phyloP scores from a whole-genome alignment of 2,113 vertebrate species.

The Nematolebias whitei region DNA sequence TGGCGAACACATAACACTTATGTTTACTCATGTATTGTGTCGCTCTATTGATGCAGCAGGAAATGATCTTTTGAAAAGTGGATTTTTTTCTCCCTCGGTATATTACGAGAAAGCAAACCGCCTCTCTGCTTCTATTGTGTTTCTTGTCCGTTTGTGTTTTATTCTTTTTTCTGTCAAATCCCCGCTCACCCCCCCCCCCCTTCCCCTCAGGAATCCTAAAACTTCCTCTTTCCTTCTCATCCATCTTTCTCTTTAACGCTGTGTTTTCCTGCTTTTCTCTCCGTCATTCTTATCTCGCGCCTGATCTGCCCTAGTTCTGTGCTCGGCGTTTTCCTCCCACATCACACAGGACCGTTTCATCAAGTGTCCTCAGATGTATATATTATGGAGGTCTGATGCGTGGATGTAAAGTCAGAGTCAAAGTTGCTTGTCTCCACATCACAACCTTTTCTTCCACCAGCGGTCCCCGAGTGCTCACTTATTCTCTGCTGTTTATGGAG shows the following conservation, averaged over 20 bases:
- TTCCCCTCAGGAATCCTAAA: constrained; percentile 51
- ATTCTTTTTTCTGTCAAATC: constrained; percentile 52
- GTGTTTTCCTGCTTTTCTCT: constrained; percentile 10
- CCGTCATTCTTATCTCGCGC: constrained; percentile 33
- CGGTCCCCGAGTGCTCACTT: constrained; percentile 46
- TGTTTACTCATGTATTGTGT: constrained; percentile 26
- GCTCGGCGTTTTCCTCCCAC: constrained; percentile 15
- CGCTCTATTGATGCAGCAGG: constrained; percentile 20
- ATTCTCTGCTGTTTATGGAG: constrained; percentile 66
- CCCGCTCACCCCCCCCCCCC: constrained; percentile 27
- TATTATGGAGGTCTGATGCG: constrained; percentile 43
- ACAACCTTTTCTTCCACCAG: constrained; percentile 34
- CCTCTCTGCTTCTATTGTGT: constrained; percentile 52
- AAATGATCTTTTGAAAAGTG: constrained; percentile 53
- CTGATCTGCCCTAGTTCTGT: constrained; percentile 55
- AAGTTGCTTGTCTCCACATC: constrained; percentile 57
- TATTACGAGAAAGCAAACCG: constrained; percentile 33
- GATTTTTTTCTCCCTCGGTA: constrained; percentile 28
- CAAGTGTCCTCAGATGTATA: constrained; percentile 55
- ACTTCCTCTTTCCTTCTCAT: constrained; percentile 48
- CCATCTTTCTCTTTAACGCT: constrained; percentile 45
- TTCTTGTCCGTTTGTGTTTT: constrained; percentile 43
- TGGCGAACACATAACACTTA: constrained; percentile 23
- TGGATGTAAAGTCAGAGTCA: constrained; percentile 47
- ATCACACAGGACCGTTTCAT: constrained; percentile 59